These are phyloP conservation scores for Oxystoma pomonae DNA, from an alignment of 2,888 invertebrate species.

Conservation along the genomic window DNA sequence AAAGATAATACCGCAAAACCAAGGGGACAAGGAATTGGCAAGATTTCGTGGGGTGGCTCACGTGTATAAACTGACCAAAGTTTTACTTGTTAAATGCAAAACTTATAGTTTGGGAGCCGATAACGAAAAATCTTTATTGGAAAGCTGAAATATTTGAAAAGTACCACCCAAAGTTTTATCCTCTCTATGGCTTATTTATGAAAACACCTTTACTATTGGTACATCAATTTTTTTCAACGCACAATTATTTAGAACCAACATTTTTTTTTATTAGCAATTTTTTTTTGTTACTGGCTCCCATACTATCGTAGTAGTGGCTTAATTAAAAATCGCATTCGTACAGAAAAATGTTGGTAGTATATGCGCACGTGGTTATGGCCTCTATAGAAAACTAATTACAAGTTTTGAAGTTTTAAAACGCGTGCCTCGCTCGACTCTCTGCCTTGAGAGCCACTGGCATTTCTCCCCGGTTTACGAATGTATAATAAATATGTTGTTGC, in stretches of 20 bases:
- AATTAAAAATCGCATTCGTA: slow-evolving; percentile 47
- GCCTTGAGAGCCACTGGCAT: slow-evolving; percentile 37
- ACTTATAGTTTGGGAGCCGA: too few relatives aligned
- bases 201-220: too few relatives aligned
- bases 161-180: too few relatives aligned
- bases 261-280: too few relatives aligned
- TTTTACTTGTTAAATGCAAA: not conserved
- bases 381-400: slow-evolving; percentile 45
- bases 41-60: not conserved
- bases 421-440: slow-evolving; percentile 30
- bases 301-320: slow-evolving; percentile 45
- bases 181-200: too few relatives aligned
- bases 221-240: too few relatives aligned
- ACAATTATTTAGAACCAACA: too few relatives aligned
- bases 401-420: slow-evolving; percentile 45
- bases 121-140: too few relatives aligned
- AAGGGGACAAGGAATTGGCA: not conserved
- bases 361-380: slow-evolving; percentile 38
- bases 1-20: not conserved
- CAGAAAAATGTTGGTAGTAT: slow-evolving; percentile 36
- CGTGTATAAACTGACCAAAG: not conserved
- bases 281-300: too few relatives aligned
- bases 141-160: too few relatives aligned
- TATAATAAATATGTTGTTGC: slow-evolving; percentile 26
- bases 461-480: slow-evolving; percentile 28